Conservation (phyloP, 64 coral and sea anemone genomes). For the Montipora efflorescens region DNA sequence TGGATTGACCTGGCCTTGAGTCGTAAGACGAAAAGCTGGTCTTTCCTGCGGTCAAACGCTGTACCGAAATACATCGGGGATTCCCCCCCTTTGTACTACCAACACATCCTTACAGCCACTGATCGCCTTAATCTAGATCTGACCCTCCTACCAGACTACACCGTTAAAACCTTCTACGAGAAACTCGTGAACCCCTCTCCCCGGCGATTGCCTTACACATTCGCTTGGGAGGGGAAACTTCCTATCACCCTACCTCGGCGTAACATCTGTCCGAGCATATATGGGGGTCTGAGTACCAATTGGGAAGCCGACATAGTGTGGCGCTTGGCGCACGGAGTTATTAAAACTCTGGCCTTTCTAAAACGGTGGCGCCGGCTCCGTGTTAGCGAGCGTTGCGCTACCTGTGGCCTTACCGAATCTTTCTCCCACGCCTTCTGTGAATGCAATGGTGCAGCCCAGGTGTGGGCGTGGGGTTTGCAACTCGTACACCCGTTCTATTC, state of each 20-base stretch:
- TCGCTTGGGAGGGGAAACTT: no score
- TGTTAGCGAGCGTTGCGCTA: no score
- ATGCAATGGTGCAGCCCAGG: background rate
- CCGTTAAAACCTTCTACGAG: slow-evolving; percentile 4
- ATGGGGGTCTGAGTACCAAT: no score
- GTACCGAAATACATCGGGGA: background rate
- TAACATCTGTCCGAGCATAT: no score
- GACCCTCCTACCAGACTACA: background rate
- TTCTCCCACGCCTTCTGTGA: no score
- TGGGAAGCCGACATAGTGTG: no score
- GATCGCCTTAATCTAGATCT: background rate
- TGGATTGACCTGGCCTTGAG: background rate
- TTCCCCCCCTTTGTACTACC: background rate
- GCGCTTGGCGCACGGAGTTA: no score
- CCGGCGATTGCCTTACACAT: no score
- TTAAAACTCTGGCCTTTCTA: background rate
- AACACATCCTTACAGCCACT: background rate
- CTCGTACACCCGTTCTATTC: background rate
- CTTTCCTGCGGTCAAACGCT: background rate
- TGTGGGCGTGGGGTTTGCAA: background rate
- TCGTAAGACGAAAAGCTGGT: background rate
- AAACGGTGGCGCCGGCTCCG: background rate
- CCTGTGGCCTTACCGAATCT: no score
- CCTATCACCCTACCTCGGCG: no score
- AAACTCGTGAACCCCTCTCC: background rate